These are phyloP conservation scores for Irena cyanogastra DNA, from an alignment of 2,113 vertebrate species.

Conservation along the genomic window DNA sequence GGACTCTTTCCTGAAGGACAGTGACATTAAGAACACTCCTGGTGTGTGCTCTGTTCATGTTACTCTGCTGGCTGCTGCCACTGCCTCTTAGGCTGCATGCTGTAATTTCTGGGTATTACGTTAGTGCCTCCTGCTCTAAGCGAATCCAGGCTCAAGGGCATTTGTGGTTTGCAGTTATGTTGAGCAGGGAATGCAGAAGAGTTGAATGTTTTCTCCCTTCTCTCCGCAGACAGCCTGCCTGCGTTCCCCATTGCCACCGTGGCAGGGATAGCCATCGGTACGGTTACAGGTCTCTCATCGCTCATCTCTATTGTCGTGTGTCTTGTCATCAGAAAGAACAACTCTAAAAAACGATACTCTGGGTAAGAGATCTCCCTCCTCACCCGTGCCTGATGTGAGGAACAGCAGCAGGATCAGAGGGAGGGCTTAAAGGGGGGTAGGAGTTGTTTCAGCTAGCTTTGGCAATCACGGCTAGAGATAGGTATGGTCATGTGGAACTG, in stretches of 20 bases:
- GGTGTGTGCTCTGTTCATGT: neutral
- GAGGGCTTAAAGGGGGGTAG: neutral
- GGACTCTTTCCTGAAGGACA: neutral
- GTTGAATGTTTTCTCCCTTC: constrained; percentile 54
- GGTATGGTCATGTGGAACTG: neutral
- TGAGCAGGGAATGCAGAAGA: constrained; percentile 7
- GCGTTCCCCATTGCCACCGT: constrained; percentile 74
- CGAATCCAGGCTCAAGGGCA: neutral
- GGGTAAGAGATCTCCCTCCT: constrained; percentile 78
- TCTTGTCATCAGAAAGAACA: constrained; percentile 79
- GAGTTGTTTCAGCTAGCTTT: neutral
- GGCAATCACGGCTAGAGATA: neutral
- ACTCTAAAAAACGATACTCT: constrained; percentile 81
- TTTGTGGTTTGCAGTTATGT: constrained; percentile 4
- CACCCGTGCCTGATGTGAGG: neutral
- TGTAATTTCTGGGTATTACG: neutral
- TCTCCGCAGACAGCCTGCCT: constrained; percentile 68
- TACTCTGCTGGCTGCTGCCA: neutral
- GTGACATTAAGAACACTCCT: neutral
- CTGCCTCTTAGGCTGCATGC: neutral
- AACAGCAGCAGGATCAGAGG: neutral
- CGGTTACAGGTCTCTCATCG: constrained; percentile 77
- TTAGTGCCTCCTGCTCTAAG: neutral
- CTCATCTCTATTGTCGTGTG: constrained; percentile 78
- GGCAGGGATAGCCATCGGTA: constrained; percentile 79